A percentile compares a stretch with the other conserved stretches of the same genome.
phyloP scores from a whole-genome alignment of 1,140 invertebrate species.

The Drosophila saltans region DNA sequence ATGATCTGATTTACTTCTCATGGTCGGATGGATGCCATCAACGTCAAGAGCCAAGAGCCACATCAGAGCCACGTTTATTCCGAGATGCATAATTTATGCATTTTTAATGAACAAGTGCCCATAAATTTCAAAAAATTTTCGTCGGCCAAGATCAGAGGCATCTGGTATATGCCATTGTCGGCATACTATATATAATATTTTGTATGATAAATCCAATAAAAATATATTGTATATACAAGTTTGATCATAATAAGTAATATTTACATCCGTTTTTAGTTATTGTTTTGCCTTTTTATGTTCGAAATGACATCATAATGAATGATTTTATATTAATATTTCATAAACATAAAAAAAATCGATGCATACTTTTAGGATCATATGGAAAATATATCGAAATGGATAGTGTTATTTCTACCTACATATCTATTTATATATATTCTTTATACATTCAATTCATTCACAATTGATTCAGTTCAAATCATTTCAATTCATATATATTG shows the following conservation, averaged over 20 bases:
- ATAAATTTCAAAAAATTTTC: not conserved
- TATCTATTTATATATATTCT: too few species aligned
- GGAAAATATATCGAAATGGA: not conserved
- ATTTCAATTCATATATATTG: too few species aligned
- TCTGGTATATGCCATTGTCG: not conserved
- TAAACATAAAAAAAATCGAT: not conserved
- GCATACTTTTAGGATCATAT: not conserved
- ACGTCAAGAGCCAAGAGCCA: not conserved
- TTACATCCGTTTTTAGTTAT: not conserved
- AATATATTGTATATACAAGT: not conserved
- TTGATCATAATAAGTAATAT: not conserved
- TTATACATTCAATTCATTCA: too few species aligned
- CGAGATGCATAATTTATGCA: slow-evolving; percentile 14
- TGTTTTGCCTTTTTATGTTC: not conserved
- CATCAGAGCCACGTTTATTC: not conserved
- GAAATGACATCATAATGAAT: not conserved
- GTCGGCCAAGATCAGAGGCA: slow-evolving; percentile 9
- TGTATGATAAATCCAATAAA: not conserved
- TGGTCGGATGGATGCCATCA: not conserved
- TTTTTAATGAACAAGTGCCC: slow-evolving; percentile 16
- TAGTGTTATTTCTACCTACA: too few species aligned
- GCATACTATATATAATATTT: not conserved
- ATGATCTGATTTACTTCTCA: slow-evolving; percentile 44
- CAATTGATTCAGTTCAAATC: too few species aligned
- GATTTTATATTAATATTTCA: too few species aligned